Percentiles rank a stretch among this genome's conserved stretches.
Conservation (phyloP, 2,113 vertebrate species). For the Parotia lawesii region DNA sequence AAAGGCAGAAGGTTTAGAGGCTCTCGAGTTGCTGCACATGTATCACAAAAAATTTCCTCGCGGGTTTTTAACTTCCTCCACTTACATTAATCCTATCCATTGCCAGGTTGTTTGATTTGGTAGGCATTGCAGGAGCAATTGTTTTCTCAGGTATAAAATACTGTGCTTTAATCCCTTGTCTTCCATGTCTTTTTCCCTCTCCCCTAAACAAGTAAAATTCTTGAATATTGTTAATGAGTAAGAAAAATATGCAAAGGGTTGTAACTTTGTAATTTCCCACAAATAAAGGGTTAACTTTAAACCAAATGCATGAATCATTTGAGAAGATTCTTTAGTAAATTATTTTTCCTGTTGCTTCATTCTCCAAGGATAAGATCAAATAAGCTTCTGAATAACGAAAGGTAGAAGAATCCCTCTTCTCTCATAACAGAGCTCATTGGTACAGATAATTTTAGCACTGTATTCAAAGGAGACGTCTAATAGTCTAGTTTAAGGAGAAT, state of each 20-base stretch:
- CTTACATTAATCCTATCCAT: neutral
- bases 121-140: neutral
- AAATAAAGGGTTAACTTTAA: neutral
- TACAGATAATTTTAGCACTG: neutral
- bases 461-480: neutral
- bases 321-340: slow-evolving; percentile 22
- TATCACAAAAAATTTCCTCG: neutral
- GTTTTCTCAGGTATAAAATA: neutral
- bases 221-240: neutral
- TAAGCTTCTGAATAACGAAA: neutral
- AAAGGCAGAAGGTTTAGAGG: neutral
- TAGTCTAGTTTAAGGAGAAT: neutral
- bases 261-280: neutral
- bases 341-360: slow-evolving; percentile 3
- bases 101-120: neutral
- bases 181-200: neutral
- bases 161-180: neutral
- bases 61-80: neutral
- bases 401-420: neutral
- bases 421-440: neutral
- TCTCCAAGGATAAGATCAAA: slow-evolving; percentile 43
- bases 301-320: neutral
- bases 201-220: neutral
- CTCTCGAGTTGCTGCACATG: neutral
- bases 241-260: neutral